phyloP scores from a whole-genome alignment of 35 echinoderm and acorn worm species.

The Stichopus chloronotus region DNA sequence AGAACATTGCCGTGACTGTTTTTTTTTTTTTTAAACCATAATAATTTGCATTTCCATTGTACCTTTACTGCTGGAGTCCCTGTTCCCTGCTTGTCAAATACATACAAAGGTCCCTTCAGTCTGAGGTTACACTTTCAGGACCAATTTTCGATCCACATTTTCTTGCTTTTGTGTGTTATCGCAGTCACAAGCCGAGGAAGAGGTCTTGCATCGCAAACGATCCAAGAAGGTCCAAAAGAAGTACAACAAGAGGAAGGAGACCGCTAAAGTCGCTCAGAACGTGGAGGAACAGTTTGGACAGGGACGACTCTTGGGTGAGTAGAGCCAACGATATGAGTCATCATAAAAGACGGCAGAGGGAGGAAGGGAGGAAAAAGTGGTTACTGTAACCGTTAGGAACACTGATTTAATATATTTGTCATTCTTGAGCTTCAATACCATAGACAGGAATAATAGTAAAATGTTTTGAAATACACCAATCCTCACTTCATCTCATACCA shows the following conservation, averaged over 20 bases:
- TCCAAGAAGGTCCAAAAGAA: slow-evolving; percentile 94
- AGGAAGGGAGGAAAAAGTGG: not conserved
- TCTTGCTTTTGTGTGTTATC: not conserved
- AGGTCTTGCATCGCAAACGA: slow-evolving; percentile 77
- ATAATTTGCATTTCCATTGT: too few species aligned
- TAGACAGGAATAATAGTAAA: too few species aligned
- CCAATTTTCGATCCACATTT: too few species aligned
- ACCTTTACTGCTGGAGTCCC: too few species aligned
- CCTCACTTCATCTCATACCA: too few species aligned
- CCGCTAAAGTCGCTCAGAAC: slow-evolving; percentile 67
- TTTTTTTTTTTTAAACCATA: too few species aligned
- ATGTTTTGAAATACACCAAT: too few species aligned
- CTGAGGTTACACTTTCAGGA: too few species aligned
- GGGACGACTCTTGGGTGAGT: slow-evolving; percentile 84
- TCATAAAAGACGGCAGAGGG: not conserved
- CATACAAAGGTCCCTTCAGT: too few species aligned
- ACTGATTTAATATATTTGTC: slow-evolving; percentile 72
- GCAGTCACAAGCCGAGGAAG: slow-evolving; percentile 89
- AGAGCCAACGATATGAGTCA: not conserved
- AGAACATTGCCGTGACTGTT: too few species aligned
- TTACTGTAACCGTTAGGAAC: slow-evolving; percentile 31
- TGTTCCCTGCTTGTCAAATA: too few species aligned
- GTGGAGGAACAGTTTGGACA: slow-evolving; percentile 92
- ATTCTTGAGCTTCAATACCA: not conserved
- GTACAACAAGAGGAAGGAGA: slow-evolving; percentile 85